Conservation (phyloP, 1,140 invertebrate species). For the Caerostris extrusa region DNA sequence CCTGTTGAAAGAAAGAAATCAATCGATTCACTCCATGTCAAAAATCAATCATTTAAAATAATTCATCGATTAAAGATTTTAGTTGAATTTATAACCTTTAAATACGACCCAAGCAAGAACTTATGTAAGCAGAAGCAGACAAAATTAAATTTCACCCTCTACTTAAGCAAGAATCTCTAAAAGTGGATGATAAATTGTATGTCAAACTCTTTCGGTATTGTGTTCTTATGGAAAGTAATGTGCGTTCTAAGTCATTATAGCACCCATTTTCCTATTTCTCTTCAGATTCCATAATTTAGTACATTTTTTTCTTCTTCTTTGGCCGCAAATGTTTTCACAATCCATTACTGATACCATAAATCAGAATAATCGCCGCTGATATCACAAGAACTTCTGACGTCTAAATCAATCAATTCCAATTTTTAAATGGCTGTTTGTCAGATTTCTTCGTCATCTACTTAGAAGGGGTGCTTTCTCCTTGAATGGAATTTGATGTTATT, state of each 20-base stretch:
- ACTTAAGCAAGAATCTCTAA: neutral
- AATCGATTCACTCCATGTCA: no score
- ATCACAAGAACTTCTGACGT: neutral
- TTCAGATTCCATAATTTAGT: conserved; percentile 35
- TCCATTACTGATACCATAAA: conserved; percentile 26
- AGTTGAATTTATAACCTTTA: no score
- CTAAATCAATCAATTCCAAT: neutral
- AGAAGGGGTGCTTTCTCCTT: neutral
- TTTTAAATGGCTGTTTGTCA: neutral
- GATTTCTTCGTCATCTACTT: neutral
- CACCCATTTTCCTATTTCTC: neutral
- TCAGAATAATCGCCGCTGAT: neutral
- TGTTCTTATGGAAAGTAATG: neutral
- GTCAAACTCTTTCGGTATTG: neutral
- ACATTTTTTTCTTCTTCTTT: neutral
- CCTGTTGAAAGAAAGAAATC: no score
- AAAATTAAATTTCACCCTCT: neutral
- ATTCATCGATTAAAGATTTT: no score
- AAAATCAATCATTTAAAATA: no score
- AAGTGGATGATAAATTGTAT: neutral
- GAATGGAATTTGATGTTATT: no score
- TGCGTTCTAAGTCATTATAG: neutral
- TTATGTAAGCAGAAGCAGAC: no score
- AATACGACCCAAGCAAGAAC: no score
- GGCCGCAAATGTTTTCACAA: neutral